A percentile compares a stretch with the other conserved stretches of the same genome.
Conservation (phyloP, 2,797 vertebrate genomes). For the Spheniscus humboldti region DNA sequence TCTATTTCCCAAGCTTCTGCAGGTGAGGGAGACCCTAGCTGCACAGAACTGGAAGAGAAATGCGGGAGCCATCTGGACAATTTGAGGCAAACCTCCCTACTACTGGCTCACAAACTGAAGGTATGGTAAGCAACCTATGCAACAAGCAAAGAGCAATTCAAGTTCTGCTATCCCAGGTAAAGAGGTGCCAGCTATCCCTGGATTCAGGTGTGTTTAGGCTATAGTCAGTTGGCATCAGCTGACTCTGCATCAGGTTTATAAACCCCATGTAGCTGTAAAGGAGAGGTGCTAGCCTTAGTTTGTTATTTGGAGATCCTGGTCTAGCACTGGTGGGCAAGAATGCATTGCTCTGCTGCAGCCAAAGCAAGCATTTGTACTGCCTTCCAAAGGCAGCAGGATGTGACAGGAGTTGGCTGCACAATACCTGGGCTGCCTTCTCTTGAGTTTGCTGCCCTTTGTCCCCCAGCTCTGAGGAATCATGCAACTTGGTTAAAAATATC, state of each 20-base stretch:
- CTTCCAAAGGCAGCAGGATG: background rate
- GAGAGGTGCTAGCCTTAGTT: rapidly evolving
- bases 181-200: background rate
- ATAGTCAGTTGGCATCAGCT: background rate
- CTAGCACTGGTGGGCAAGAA: rapidly evolving
- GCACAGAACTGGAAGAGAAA: background rate
- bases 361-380: background rate
- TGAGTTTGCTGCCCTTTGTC: background rate
- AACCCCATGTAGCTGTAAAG: background rate
- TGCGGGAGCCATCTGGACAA: background rate
- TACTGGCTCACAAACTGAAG: slow-evolving; percentile 55
- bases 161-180: background rate
- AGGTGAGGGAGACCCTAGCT: background rate
- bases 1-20: background rate
- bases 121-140: background rate
- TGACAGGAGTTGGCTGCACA: rapidly evolving
- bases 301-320: rapidly evolving
- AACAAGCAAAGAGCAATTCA: background rate
- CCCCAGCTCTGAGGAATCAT: background rate
- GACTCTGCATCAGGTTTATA: background rate
- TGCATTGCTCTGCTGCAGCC: rapidly evolving
- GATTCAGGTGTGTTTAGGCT: background rate
- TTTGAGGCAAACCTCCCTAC: slow-evolving; percentile 5
- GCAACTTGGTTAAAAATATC: background rate
- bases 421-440: background rate